Evolutionary conservation across 2,888 invertebrate species (phyloP).

Genomic region (Drosophila prolongata): DNA sequence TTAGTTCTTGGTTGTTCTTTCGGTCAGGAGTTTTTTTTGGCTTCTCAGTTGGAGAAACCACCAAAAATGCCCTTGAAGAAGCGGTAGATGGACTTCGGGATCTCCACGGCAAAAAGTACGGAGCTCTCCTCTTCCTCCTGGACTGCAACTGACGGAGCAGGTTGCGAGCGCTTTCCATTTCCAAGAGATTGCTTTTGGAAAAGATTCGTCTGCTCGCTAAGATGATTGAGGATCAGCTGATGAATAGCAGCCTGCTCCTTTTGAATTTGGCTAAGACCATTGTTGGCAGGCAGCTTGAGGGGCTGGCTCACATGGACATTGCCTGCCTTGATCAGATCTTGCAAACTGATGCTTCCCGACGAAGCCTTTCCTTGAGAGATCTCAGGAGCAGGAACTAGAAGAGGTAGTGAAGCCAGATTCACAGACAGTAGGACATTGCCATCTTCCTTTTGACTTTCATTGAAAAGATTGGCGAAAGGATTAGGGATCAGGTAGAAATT

Average conservation of each 20-base stretch:
- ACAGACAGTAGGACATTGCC: conserved; percentile 32
- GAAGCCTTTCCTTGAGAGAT: background rate
- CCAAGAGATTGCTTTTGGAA: conserved; percentile 43
- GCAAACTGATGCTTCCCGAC: conserved; percentile 4
- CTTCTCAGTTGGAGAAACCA: conserved; percentile 54
- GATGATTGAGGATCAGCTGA: conserved; percentile 23
- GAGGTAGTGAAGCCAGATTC: conserved; percentile 33
- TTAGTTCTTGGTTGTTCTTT: conserved; percentile 3
- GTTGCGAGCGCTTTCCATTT: conserved; percentile 53
- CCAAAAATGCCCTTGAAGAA: conserved; percentile 66
- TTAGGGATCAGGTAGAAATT: conserved; percentile 41
- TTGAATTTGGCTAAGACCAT: conserved; percentile 12
- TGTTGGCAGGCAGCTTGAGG: conserved; percentile 13
- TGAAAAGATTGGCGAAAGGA: conserved; percentile 18
- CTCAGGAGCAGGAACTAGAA: conserved; percentile 31
- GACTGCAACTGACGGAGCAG: conserved; percentile 14
- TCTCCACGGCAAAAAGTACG: conserved; percentile 64
- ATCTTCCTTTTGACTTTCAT: conserved; percentile 17
- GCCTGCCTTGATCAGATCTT: conserved; percentile 33
- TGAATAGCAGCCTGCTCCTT: conserved; percentile 31
- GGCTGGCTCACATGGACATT: conserved; percentile 29
- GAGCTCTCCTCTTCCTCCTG: conserved; percentile 48
- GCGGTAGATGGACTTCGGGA: conserved; percentile 68
- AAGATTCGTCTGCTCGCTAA: conserved; percentile 22
- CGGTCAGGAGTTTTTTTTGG: background rate